A percentile compares a stretch with the other conserved stretches of the same genome.
These are phyloP conservation scores for Sphaeridia pumilis DNA, from an alignment of 2,888 invertebrate genomes.

Conservation along the genomic window DNA sequence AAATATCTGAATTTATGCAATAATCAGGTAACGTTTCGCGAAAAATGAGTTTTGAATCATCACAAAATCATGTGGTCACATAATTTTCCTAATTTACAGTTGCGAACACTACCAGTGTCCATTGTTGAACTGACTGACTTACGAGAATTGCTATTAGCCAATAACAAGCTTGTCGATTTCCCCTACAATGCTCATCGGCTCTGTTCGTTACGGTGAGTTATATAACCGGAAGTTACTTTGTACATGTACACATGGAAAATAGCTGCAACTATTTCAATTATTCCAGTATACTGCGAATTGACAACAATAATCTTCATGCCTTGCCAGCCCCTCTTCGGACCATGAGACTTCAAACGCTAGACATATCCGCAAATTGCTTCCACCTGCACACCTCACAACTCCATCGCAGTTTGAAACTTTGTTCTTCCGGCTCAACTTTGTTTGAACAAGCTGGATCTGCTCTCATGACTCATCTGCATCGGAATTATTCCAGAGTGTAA, in stretches of 20 bases:
- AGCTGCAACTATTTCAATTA: background rate
- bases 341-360: background rate
- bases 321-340: slow-evolving; percentile 1
- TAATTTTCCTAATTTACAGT: no score
- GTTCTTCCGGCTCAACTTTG: no score
- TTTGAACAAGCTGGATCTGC: slow-evolving; percentile 10
- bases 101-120: slow-evolving; percentile 1
- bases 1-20: slow-evolving; percentile 3
- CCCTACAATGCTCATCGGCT: slow-evolving; percentile 12
- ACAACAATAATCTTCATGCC: slow-evolving; percentile 1
- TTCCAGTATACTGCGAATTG: slow-evolving; percentile 4
- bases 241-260: background rate
- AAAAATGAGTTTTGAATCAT: no score
- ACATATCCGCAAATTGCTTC: slow-evolving; percentile 7
- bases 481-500: background rate
- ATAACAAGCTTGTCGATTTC: background rate
- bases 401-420: no score
- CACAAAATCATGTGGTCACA: background rate
- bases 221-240: background rate
- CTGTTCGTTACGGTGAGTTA: background rate
- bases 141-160: background rate
- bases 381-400: no score
- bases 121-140: background rate
- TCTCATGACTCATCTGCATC: background rate
- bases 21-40: slow-evolving; percentile 13